phyloP scores from a whole-genome alignment of 2,113 vertebrate species.

The Theristicus caerulescens region DNA sequence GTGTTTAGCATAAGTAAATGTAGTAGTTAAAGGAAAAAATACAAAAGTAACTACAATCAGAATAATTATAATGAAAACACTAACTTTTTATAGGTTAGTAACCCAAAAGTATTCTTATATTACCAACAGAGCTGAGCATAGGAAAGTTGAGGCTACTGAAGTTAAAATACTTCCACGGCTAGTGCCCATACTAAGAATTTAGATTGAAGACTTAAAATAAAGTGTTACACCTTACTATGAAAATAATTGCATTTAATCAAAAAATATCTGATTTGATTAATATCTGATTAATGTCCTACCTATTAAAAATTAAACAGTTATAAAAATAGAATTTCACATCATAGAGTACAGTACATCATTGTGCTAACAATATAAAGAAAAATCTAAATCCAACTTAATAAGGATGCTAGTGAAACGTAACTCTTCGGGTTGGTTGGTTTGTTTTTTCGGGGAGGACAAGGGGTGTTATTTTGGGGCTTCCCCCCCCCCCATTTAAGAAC shows the following conservation, averaged over 20 bases:
- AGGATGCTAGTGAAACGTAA: not conserved
- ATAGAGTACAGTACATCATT: not conserved
- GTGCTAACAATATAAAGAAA: not conserved
- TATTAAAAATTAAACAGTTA: not conserved
- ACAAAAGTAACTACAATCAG: not conserved
- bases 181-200: constrained; percentile 4
- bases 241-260: constrained; percentile 17
- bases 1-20: not conserved
- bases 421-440: not conserved
- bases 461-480: not conserved
- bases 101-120: not conserved
- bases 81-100: constrained; percentile 18
- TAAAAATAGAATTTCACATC: constrained; percentile 21
- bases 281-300: not conserved
- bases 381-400: not conserved
- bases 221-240: constrained; percentile 38
- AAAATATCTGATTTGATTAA: constrained; percentile 3
- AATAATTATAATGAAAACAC: not conserved
- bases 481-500: not conserved
- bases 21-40: not conserved
- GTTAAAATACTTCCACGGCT: not conserved
- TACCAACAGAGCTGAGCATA: constrained; percentile 52
- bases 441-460: not conserved
- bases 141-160: constrained; percentile 1
- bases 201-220: constrained; percentile 57